Evolutionary conservation across 2,113 vertebrate genomes (phyloP), one percentile per base, ranked within the genome.

Genomic region (Antennarius striatus): DNA sequence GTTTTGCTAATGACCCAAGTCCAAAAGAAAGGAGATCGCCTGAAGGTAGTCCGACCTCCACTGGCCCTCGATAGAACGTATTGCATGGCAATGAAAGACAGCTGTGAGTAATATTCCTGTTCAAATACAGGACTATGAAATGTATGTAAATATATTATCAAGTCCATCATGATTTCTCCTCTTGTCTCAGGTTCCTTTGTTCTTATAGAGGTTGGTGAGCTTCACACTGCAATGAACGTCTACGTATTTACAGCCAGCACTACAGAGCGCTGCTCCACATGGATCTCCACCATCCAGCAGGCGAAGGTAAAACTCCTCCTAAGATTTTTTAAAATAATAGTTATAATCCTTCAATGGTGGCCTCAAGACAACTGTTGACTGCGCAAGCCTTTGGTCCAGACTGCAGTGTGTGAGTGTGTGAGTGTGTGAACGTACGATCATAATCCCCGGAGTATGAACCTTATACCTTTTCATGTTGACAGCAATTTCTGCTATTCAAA

Each of bases 1-100:
- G 88, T 94, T 15, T 86, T 96, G 32, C 89, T 96, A 46, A 73
- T 96, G 68, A 93, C 94, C 60, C 95, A 95, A 89, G 77, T 81
- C 22, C 93, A 90, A n/a, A 95, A 93, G 81, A 95, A 91, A 85
- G 82, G 77, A 0, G 93, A 94, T 65, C 88, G 83, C 46, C 91
- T 92, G 75, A 95, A 94, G 74, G 89, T 96, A 40, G 88, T 94
- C 46, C 93, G 92, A 0, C 92, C 94, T 43, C 95, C 94, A 3
- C 77, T 95, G 72, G 82, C 92, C 70, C 81, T 96, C 47, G 93
- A 95, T 75, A 93, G 89, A 83, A 91, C 88, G 0, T 75, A 75
- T 17, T 94, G 92, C 74, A 59, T 53, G 0, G 62, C 86, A 1
- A 84, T 95, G 4, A 94, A 90, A 80, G 94, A 96, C 49, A 89